phyloP scores from a whole-genome alignment of 2,888 invertebrate genomes.

The Cinara cedri region DNA sequence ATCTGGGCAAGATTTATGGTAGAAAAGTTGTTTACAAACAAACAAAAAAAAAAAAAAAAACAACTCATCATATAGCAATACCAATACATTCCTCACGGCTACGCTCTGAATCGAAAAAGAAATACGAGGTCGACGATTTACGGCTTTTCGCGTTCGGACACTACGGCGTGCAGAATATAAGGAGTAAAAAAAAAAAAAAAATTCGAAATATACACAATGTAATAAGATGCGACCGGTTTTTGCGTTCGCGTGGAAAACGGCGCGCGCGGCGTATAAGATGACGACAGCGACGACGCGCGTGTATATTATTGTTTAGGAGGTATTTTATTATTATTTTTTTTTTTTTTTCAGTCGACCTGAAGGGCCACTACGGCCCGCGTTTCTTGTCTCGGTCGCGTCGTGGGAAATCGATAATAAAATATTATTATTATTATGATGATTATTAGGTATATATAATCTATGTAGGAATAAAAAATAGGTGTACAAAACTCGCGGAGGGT shows the following conservation, averaged over 20 bases:
- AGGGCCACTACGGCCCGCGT: neutral
- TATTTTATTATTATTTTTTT: too few species aligned
- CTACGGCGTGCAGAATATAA: too few species aligned
- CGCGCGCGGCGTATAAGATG: neutral
- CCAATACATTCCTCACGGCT: too few species aligned
- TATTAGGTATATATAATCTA: neutral
- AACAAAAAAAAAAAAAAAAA: too few species aligned
- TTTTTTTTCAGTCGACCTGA: neutral
- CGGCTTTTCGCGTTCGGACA: neutral
- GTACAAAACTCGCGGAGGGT: neutral
- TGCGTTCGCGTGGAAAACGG: too few species aligned
- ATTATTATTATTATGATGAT: neutral
- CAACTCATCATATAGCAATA: too few species aligned
- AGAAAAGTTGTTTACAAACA: too few species aligned
- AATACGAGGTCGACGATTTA: conserved; percentile 33
- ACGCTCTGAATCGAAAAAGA: neutral
- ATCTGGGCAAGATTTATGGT: too few species aligned
- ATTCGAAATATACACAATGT: neutral
- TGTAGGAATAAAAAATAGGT: neutral
- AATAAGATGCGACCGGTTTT: neutral
- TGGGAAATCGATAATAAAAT: conserved; percentile 47
- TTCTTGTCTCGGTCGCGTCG: conserved; percentile 19
- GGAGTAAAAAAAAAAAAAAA: neutral
- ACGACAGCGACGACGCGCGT: neutral
- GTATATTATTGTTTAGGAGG: too few species aligned